Evolutionary conservation across 1,140 invertebrate species (phyloP), one percentile per base, ranked within the genome.

Genomic region (Gryllus bimaculatus): DNA sequence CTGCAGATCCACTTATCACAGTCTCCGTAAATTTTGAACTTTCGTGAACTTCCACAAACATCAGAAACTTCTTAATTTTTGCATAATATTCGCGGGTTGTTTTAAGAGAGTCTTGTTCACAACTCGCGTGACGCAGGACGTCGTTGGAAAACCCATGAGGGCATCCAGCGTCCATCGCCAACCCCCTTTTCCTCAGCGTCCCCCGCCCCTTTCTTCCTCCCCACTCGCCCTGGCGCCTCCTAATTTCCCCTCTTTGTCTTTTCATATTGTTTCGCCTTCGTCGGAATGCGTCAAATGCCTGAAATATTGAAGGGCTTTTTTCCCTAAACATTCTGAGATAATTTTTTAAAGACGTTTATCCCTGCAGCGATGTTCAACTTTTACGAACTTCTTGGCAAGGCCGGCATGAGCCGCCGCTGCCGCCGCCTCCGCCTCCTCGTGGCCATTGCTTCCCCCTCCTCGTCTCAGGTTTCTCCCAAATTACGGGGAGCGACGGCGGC

Each of bases 1-100:
- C 54, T 66, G 54, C 54, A 66, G 54, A 66, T 66, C 54, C 54
- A 66, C 54, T 66, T 66, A 66, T 66, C 54, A 66, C 54, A 66
- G 54, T 66, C 54, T 66, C 54, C 54, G 54, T 66, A 66, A 66
- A 66, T 66, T 66, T 18, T 18, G 54, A 66, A 66, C 54, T 66
- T 66, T 66, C 54, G 54, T 18, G 18, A 66, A 66, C 54, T 66
- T 66, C 54, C 54, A 66, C 54, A 66, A 66, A 66, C 54, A 66
- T 66, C 54, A 13, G 54, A 66, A 66, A 66, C 54, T 66, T 66
- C 54, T 66, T 66, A 66, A 66, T 66, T 66, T 66, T 66, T 66
- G 54, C 54, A 66, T 66, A 66, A 66, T 66, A 66, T 66, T 66
- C 54, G 7, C 54, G 54, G 54, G 54, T 66, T 66, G 54, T 66